Evolutionary conservation across 2,797 vertebrate genomes (phyloP).

Genomic region (Champsocephalus gunnari): DNA sequence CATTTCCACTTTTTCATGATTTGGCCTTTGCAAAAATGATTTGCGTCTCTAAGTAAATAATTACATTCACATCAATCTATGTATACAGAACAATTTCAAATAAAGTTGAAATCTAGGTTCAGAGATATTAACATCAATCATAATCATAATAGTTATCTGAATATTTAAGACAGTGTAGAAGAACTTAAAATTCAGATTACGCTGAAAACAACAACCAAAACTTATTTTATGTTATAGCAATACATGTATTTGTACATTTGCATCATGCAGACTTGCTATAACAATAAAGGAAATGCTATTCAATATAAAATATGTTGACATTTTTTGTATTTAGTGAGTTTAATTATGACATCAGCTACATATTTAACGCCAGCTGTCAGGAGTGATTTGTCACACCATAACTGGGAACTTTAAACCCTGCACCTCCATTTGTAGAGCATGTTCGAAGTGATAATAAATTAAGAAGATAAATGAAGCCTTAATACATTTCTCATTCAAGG

Average conservation of each 20-base stretch:
- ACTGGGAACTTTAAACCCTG: neutral
- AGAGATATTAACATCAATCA: neutral
- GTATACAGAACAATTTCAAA: neutral
- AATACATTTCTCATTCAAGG: neutral
- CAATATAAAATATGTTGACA: neutral
- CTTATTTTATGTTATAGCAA: neutral
- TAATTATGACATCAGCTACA: neutral
- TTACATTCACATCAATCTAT: neutral
- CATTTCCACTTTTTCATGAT: neutral
- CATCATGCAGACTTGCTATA: neutral
- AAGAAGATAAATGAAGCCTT: too few species aligned
- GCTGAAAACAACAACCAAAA: neutral
- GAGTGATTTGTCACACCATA: neutral
- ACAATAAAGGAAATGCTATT: neutral
- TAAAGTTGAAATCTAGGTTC: neutral
- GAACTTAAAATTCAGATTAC: neutral
- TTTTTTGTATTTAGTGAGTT: neutral
- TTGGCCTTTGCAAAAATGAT: neutral
- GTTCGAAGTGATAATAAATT: neutral
- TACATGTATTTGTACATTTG: neutral
- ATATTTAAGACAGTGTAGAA: neutral
- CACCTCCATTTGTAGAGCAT: neutral
- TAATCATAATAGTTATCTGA: neutral
- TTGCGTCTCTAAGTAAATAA: neutral
- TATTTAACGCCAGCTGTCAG: neutral